A percentile compares a stretch with the other conserved stretches of the same genome.
phyloP scores from a whole-genome alignment of 2,888 invertebrate species.

The Caenorhabditis afra region DNA sequence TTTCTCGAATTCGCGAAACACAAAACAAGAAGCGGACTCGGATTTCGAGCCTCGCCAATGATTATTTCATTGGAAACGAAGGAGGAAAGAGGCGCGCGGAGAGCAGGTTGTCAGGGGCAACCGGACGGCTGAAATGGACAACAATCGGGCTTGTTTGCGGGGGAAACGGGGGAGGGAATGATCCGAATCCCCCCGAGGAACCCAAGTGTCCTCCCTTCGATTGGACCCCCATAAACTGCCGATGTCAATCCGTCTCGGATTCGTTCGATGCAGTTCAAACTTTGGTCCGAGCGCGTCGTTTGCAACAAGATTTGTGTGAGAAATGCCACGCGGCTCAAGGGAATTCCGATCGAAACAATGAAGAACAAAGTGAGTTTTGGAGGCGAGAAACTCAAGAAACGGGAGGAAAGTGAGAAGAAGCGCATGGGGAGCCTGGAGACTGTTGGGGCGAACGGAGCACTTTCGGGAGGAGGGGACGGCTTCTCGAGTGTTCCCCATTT shows the following conservation, averaged over 20 bases:
- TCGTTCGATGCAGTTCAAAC: conserved; percentile 31
- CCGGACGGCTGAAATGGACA: conserved; percentile 3
- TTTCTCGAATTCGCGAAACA: no score
- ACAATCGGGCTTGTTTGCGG: background rate
- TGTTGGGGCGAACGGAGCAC: no score
- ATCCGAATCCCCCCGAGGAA: conserved; percentile 1
- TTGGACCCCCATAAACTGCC: background rate
- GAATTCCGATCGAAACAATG: conserved; percentile 23
- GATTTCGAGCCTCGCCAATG: no score
- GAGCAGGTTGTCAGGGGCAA: conserved; percentile 10
- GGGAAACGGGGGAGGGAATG: background rate
- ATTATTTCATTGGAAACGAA: no score
- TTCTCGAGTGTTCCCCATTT: background rate
- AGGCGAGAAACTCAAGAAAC: background rate
- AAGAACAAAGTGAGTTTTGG: background rate
- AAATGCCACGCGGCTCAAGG: conserved; percentile 17
- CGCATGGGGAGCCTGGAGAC: no score
- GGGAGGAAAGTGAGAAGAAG: background rate
- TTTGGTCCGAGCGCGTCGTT: conserved; percentile 29
- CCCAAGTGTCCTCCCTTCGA: background rate
- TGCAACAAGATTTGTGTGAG: conserved; percentile 50
- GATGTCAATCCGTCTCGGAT: conserved; percentile 15
- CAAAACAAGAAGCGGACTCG: no score
- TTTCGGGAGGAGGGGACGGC: background rate
- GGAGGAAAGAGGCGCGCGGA: no score